These are phyloP conservation scores for Diarsia mendica DNA, from an alignment of 2,888 invertebrate genomes.

Conservation along the genomic window DNA sequence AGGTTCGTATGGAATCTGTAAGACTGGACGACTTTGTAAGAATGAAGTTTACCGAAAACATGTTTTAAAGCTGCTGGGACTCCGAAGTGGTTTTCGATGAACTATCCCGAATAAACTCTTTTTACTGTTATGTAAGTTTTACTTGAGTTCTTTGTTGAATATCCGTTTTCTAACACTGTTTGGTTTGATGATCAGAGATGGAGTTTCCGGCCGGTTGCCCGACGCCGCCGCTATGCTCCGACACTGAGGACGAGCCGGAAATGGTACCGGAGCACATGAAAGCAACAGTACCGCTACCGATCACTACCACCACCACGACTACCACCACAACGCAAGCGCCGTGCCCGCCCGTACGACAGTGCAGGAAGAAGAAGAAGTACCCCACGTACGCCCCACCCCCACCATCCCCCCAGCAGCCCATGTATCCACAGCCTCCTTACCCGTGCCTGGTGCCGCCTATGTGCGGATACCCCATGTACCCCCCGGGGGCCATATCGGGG, in stretches of 20 bases:
- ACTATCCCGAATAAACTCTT: slow-evolving; percentile 23
- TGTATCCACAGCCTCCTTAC: slow-evolving; percentile 16
- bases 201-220: slow-evolving; percentile 66
- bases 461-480: slow-evolving; percentile 21
- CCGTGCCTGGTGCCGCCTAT: slow-evolving; percentile 33
- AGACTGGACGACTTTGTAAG: slow-evolving; percentile 20
- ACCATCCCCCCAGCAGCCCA: not conserved
- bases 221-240: slow-evolving; percentile 70
- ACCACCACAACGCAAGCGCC: slow-evolving; percentile 36
- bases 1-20: slow-evolving; percentile 38
- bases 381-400: no score
- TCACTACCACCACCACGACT: slow-evolving; percentile 6
- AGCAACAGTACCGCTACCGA: slow-evolving; percentile 31
- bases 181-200: slow-evolving; percentile 35
- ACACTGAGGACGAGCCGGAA: slow-evolving; percentile 54
- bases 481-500: not conserved
- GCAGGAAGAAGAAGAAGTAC: slow-evolving; percentile 44
- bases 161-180: slow-evolving; percentile 21
- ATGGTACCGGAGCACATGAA: not conserved
- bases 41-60: slow-evolving; percentile 45
- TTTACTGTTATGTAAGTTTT: slow-evolving; percentile 24
- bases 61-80: slow-evolving; percentile 39
- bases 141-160: slow-evolving; percentile 9
- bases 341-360: slow-evolving; percentile 55
- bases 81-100: slow-evolving; percentile 7